Conservation (phyloP, 2,113 vertebrate species). For the Cnemophilus loriae region DNA sequence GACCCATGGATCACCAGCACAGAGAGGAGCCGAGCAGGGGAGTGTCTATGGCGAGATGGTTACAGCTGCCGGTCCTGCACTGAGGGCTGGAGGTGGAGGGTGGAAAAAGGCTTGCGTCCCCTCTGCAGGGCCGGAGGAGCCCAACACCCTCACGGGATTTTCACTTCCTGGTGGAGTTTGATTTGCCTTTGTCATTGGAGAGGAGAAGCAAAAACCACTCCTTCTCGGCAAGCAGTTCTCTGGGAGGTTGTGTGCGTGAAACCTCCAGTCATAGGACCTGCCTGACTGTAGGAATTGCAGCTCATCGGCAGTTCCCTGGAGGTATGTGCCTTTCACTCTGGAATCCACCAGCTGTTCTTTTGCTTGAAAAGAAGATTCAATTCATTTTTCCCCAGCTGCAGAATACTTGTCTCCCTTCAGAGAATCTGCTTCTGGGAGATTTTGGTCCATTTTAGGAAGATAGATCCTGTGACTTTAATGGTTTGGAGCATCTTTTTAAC, state of each 20-base stretch:
- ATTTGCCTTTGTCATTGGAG: constrained; percentile 46
- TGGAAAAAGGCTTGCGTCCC: neutral
- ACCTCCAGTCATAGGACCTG: neutral
- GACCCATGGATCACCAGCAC: neutral
- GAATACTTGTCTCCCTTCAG: neutral
- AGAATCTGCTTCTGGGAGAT: neutral
- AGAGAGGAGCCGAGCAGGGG: neutral
- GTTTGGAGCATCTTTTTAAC: neutral
- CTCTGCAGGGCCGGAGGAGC: neutral
- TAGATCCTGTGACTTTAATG: neutral
- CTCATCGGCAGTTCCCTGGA: neutral
- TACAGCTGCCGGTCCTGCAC: neutral
- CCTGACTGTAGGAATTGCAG: neutral
- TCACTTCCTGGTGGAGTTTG: constrained; percentile 30
- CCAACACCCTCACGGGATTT: neutral
- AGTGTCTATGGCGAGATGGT: neutral
- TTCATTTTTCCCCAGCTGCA: neutral
- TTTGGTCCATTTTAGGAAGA: neutral
- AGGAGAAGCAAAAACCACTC: constrained; percentile 36
- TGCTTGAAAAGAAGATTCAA: neutral
- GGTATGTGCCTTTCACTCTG: constrained; percentile 34
- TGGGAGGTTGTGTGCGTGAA: neutral
- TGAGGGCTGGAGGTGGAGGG: neutral
- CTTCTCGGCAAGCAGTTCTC: neutral
- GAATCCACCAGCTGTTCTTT: neutral